Evolutionary conservation across 2,888 invertebrate species (phyloP), one percentile per base, ranked within the genome.

Genomic region (Limnephilus marmoratus): DNA sequence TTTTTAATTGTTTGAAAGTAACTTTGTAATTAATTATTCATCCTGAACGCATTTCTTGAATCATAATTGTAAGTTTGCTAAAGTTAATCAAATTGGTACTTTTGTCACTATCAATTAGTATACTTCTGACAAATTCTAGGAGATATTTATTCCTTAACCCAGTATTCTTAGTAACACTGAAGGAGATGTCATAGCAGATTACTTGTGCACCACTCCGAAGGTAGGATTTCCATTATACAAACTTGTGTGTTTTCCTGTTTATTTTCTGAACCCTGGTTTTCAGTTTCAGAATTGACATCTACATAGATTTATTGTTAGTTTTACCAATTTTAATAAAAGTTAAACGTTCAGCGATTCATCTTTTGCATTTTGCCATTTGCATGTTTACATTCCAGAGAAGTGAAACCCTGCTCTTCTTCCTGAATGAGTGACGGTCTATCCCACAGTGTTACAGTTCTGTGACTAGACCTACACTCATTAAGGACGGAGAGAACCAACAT

Each of bases 401-500:
- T 37, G 9, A 37, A 45, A 29, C 29, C 2, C 41, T 80, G 91
- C 68, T 89, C 45, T 81, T 88, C 85, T 41, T 96, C 96, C 95
- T 96, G 94, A 97, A 96, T 97, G 98, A 97, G 97, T 97, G 97
- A 96, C 97, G 97, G 96, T 97, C 97, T 97, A 96, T 97, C 97
- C 95, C 96, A 96, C 97, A 97, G 97, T 96, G 94, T 94, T 94
- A 94, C 94, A 94, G 94, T 95, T 94, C 95, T 97, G 98, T 98
- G 98, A 98, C 98, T 98, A 98, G 98, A 98, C 98, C 98, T 97
- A 98, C 98, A 98, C 98, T 98, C 98, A 98, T 98, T 97, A 97
- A 98, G 95, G 68, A 68, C n/a, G 68, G 68, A 68, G 68, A 68
- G 68, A 68, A 68, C 68, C 0, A 9, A 7, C 68, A 68, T 68